Evolutionary conservation across 2,797 vertebrate species (phyloP), one percentile per base, ranked within the genome.

Genomic region (Catharus ustulatus): DNA sequence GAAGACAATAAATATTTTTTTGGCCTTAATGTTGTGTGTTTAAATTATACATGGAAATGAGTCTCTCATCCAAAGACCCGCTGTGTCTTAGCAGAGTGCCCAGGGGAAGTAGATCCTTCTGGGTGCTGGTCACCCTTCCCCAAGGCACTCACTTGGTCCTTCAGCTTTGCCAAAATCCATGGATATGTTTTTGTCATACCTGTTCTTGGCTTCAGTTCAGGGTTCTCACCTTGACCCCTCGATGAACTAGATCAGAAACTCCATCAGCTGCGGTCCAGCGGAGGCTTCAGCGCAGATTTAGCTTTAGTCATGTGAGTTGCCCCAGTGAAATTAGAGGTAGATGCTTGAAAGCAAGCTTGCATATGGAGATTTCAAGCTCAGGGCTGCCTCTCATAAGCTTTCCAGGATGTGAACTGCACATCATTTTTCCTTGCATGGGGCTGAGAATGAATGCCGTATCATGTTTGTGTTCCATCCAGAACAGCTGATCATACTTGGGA

Each of bases 161-260:
- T 51, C 29, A 67, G 54, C 40, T 71, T 51, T 93, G 90, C 59
- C 42, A 76, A 49, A 81, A 64, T 81, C 58, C 0, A 0, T 54
- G 72, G 15, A 16, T 72, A 19, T 90, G 58, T 64, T 94, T 85
- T 68, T 45, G 23, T 43, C 1, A 1, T 89, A 52, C 43, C 21
- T 81, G 40, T 68, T 61, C 34, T 64, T 90, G 38, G 34, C 43
- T 76, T 38, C 46, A 15, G 24, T 73, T 94, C 69, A 49, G 76
- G 38, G 30, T 84, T 94, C 62, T 94, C 32, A 68, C 69, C 80
- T 94, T 93, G 87, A 90, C 66, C 69, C 61, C 10, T 68, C 0
- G 0, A 45, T 93, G 76, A 96, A 68, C 73, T 75, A 57, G 36
- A 81, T 79, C 20, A 72, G 66, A 16, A 87, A 26, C 27, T 83